Percentiles rank a stretch among this genome's conserved stretches.
These are phyloP conservation scores for Choristoneura fumiferana DNA, from an alignment of 1,140 invertebrate species.

Conservation along the genomic window DNA sequence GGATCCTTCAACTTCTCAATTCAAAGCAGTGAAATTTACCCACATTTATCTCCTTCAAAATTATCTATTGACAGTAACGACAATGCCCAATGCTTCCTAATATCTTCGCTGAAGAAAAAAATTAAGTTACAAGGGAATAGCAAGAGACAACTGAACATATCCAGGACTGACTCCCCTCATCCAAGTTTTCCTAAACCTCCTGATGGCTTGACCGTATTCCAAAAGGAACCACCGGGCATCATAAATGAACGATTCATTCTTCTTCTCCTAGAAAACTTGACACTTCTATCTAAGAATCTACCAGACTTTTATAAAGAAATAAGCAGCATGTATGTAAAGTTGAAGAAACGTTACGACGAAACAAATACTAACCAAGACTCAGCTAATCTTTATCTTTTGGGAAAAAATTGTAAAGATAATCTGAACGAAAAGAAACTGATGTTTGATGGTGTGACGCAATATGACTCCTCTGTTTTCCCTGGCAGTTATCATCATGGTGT, in stretches of 20 bases:
- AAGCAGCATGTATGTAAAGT: slow-evolving; percentile 43
- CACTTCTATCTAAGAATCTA: slow-evolving; percentile 43
- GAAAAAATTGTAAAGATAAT: slow-evolving; percentile 48
- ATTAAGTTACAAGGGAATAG: neutral
- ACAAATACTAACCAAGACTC: neutral
- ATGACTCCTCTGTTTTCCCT: too few relatives aligned
- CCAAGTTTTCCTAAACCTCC: slow-evolving; percentile 2
- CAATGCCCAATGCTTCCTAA: neutral
- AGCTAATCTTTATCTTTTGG: slow-evolving; percentile 47
- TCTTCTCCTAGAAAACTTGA: slow-evolving; percentile 52
- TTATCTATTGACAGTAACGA: neutral
- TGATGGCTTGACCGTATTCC: slow-evolving; percentile 20
- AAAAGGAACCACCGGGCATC: slow-evolving; percentile 29
- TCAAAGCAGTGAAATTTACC: slow-evolving; percentile 18
- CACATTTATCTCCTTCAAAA: neutral
- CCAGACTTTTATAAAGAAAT: slow-evolving; percentile 57
- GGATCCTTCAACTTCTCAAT: slow-evolving; percentile 35
- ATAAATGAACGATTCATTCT: slow-evolving; percentile 59
- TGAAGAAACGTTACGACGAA: slow-evolving; percentile 50
- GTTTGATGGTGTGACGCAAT: too few relatives aligned
- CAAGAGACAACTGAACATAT: neutral
- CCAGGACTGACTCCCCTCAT: too few relatives aligned
- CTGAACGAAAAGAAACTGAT: too few relatives aligned
- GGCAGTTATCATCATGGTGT: too few relatives aligned
- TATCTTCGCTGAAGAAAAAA: neutral